Percentiles rank a stretch among this genome's conserved stretches.
Evolutionary conservation across 2,888 invertebrate species (phyloP).

Genomic region (Drosophila rellima): DNA sequence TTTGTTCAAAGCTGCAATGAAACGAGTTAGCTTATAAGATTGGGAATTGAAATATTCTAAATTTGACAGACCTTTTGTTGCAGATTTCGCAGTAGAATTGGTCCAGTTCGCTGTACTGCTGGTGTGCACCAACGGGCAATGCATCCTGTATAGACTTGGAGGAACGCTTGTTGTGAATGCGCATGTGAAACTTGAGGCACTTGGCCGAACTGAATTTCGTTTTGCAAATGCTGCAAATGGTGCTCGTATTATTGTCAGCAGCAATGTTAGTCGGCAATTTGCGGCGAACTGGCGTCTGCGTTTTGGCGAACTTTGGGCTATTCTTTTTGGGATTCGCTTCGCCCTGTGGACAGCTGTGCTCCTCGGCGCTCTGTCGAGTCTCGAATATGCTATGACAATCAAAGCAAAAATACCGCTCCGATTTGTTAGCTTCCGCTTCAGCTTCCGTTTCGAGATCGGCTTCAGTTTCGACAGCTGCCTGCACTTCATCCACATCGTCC

Average conservation of each 20-base stretch:
- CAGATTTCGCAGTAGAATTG: conserved; percentile 87
- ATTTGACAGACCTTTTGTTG: conserved; percentile 84
- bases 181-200: conserved; percentile 88
- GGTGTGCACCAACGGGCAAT: conserved; percentile 80
- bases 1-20: conserved; percentile 79
- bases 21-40: neutral
- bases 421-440: conserved; percentile 26
- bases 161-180: conserved; percentile 91
- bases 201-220: conserved; percentile 90
- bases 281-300: conserved; percentile 39
- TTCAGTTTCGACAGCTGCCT: neutral
- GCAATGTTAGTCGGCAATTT: conserved; percentile 19
- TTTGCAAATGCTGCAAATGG: conserved; percentile 88
- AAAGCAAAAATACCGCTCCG: conserved; percentile 77
- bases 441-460: conserved; percentile 1
- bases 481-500: conserved; percentile 47
- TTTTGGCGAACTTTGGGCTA: conserved; percentile 26
- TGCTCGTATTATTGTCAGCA: conserved; percentile 10
- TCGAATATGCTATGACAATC: conserved; percentile 78
- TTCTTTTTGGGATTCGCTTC: conserved; percentile 30
- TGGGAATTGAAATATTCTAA: neutral
- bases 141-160: conserved; percentile 84
- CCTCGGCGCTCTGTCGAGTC: conserved; percentile 72
- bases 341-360: conserved; percentile 67
- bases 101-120: conserved; percentile 79